A percentile compares a stretch with the other conserved stretches of the same genome.
These are phyloP conservation scores for Lobophora halterata DNA, from an alignment of 2,888 invertebrate genomes.

Conservation along the genomic window DNA sequence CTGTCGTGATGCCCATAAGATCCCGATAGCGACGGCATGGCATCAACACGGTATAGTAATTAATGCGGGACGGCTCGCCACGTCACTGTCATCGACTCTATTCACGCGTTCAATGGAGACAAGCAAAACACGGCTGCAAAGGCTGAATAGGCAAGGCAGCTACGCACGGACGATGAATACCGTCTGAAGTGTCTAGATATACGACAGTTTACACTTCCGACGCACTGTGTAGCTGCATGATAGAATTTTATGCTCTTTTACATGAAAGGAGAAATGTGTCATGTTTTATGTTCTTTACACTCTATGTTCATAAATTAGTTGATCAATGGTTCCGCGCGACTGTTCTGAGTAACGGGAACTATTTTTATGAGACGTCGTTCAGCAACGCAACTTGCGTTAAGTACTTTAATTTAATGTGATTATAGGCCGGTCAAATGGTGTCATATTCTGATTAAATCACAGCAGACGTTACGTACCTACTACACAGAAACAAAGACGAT, in stretches of 20 bases:
- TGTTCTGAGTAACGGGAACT: background rate
- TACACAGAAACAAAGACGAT: too few species aligned
- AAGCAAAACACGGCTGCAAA: slow-evolving; percentile 60
- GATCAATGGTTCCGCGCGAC: slow-evolving; percentile 12
- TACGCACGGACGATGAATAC: slow-evolving; percentile 68
- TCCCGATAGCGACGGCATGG: slow-evolving; percentile 44
- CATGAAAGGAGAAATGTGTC: slow-evolving; percentile 9
- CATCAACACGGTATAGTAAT: slow-evolving; percentile 57
- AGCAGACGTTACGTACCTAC: too few species aligned
- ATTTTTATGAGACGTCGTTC: background rate
- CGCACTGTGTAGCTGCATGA: slow-evolving; percentile 34
- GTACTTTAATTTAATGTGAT: too few species aligned
- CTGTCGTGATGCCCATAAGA: slow-evolving; percentile 52
- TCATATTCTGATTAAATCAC: too few species aligned
- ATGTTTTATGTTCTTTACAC: slow-evolving; percentile 11
- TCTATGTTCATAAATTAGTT: slow-evolving; percentile 21
- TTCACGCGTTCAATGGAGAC: slow-evolving; percentile 68
- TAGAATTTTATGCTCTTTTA: slow-evolving; percentile 35
- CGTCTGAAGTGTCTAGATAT: slow-evolving; percentile 65
- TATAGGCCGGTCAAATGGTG: too few species aligned
- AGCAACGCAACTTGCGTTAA: too few species aligned
- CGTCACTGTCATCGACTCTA: slow-evolving; percentile 62
- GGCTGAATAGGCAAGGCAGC: slow-evolving; percentile 41
- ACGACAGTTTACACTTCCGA: slow-evolving; percentile 58
- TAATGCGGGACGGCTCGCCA: slow-evolving; percentile 66